Evolutionary conservation across 23 tunicate species (phyloP), one percentile per base, ranked within the genome.

Genomic region (Pegea sp.): DNA sequence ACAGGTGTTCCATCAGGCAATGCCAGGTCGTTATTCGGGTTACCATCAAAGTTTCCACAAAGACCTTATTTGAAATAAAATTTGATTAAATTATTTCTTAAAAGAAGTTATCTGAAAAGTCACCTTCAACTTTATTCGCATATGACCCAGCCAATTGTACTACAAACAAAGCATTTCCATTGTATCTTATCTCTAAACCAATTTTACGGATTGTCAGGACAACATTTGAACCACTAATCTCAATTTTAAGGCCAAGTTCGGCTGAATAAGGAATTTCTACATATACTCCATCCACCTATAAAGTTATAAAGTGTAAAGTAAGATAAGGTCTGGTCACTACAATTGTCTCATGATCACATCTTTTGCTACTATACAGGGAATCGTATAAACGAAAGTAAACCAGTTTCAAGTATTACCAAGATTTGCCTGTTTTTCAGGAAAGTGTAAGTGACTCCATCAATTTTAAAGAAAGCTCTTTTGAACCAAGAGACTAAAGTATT

Each of bases 41-140:
- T 32, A 34, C 69, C 69, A 60, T 64, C 46, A 32, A 26, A 64
- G 60, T 64, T 52, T 16, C 69, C 69, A 34, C 69, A 64, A 22
- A 64, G 3, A 28, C 69, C 69, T 52, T 22, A 53, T 16, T 8
- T 16, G 46, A 38, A 16, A 38, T n/a, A n/a, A n/a, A n/a, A n/a
- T n/a, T n/a, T n/a, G n/a, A n/a, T n/a, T n/a, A n/a, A n/a, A n/a
- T n/a, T n/a, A n/a, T n/a, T n/a, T n/a, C n/a, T n/a, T n/a, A n/a
- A n/a, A n/a, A n/a, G n/a, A n/a, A n/a, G n/a, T n/a, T n/a, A n/a
- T n/a, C n/a, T n/a, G n/a, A n/a, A n/a, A n/a, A n/a, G n/a, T n/a
- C n/a, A n/a, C n/a, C n/a, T n/a, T n/a, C n/a, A n/a, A n/a, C n/a
- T n/a, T n/a, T n/a, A n/a, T 16, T 16, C 46, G 11, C 13, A 16